A percentile compares a stretch with the other conserved stretches of the same genome.
Conservation (phyloP, 2,888 invertebrate genomes). For the Palloptera scutellata region DNA sequence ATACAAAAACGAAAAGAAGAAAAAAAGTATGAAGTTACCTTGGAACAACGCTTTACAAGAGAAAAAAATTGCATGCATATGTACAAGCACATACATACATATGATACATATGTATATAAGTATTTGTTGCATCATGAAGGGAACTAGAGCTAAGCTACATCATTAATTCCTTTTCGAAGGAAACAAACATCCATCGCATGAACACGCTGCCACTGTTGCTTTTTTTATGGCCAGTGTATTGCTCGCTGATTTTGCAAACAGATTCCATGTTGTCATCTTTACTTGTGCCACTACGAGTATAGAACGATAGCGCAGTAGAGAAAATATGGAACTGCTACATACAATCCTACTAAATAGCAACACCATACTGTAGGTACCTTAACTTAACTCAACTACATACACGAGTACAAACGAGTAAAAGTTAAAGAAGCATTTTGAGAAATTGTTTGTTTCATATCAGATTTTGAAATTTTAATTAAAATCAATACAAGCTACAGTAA, state of each 20-base stretch:
- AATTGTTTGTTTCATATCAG: constrained; percentile 47
- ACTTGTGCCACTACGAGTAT: too few species aligned
- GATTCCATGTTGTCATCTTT: too few species aligned
- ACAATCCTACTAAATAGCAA: too few species aligned
- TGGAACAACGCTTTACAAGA: not conserved
- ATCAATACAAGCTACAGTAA: constrained; percentile 40
- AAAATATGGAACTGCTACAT: too few species aligned
- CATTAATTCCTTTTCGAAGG: constrained; percentile 20
- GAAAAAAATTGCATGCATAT: not conserved
- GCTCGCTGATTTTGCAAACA: too few species aligned
- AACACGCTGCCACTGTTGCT: not conserved
- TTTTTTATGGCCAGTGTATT: not conserved
- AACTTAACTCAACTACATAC: constrained; percentile 9
- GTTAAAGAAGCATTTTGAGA: constrained; percentile 11
- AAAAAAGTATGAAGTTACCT: not conserved
- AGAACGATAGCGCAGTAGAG: too few species aligned
- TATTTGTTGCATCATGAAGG: not conserved
- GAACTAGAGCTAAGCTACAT: not conserved
- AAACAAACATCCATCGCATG: not conserved
- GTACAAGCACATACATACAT: not conserved
- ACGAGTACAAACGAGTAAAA: too few species aligned
- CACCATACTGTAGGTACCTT: not conserved
- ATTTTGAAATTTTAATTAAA: constrained; percentile 61
- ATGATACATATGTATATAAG: not conserved
- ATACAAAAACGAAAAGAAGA: constrained; percentile 3